Evolutionary conservation across 92 coral and sea anemone genomes (phyloP).

Genomic region (Porites divaricata): DNA sequence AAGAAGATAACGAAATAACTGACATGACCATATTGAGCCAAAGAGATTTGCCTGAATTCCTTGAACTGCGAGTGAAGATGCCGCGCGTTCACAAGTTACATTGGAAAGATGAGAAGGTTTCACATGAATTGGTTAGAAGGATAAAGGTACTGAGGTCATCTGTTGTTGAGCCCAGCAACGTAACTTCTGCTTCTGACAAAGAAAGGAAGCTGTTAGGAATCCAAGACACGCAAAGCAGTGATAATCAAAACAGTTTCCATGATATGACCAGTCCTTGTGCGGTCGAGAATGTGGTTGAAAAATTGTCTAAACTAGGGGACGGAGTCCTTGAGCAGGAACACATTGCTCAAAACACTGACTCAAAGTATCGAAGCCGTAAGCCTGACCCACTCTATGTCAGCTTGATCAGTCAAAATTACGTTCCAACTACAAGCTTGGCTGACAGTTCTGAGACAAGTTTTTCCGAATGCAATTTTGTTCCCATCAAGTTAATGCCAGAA

Average conservation of each 20-base stretch:
- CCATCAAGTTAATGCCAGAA: neutral
- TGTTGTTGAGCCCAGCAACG: no score
- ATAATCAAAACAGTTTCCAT: neutral
- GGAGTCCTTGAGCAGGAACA: neutral
- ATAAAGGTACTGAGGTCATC: neutral
- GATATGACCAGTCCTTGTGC: neutral
- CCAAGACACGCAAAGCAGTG: neutral
- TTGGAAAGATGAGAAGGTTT: conserved; percentile 8
- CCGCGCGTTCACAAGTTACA: conserved; percentile 11
- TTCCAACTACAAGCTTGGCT: neutral
- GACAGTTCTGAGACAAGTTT: neutral
- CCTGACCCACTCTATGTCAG: conserved; percentile 24
- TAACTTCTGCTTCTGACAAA: neutral
- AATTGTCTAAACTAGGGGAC: neutral
- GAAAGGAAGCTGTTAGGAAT: neutral
- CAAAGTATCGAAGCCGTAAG: conserved; percentile 3
- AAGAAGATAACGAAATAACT: neutral
- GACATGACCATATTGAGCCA: neutral
- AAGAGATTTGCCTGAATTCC: neutral
- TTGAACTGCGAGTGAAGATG: neutral
- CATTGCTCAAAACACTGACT: neutral
- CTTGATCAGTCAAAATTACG: conserved; percentile 4
- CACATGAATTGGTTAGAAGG: conserved; percentile 19
- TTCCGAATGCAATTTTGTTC: neutral
- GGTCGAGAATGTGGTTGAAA: neutral